phyloP scores from a whole-genome alignment of 2,797 vertebrate species.

The Pogonophryne albipinna region DNA sequence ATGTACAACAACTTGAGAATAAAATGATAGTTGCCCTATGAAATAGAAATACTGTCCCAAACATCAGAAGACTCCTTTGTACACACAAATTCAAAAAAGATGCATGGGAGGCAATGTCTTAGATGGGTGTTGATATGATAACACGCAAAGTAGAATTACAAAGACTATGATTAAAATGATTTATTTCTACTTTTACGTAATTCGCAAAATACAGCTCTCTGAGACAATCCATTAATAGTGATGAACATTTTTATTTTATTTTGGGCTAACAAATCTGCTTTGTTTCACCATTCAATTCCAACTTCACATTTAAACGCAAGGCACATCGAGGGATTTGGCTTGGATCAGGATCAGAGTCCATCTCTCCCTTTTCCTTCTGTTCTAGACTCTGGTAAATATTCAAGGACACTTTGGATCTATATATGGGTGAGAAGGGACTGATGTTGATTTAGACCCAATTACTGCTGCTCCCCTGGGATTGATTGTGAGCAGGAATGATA shows the following conservation, averaged over 20 bases:
- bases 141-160: conserved; percentile 3
- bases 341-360: conserved; percentile 25
- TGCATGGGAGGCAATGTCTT: background rate
- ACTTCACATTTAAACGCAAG: conserved; percentile 25
- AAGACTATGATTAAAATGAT: conserved; percentile 12
- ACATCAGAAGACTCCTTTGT: conserved; percentile 20
- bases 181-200: background rate
- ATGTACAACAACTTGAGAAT: conserved; percentile 34
- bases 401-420: background rate
- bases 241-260: background rate
- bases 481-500: background rate
- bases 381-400: conserved; percentile 1
- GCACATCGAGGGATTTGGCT: conserved; percentile 20
- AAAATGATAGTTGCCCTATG: conserved; percentile 45
- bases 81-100: conserved; percentile 22
- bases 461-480: background rate
- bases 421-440: background rate
- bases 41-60: conserved; percentile 14
- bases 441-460: conserved; percentile 10
- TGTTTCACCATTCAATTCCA: background rate
- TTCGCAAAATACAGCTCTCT: background rate
- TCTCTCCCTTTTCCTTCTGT: conserved; percentile 12
- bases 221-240: background rate
- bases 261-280: conserved; percentile 2
- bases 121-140: conserved; percentile 15